Conservation (phyloP, 2,113 vertebrate species). For the Eclectus roratus region DNA sequence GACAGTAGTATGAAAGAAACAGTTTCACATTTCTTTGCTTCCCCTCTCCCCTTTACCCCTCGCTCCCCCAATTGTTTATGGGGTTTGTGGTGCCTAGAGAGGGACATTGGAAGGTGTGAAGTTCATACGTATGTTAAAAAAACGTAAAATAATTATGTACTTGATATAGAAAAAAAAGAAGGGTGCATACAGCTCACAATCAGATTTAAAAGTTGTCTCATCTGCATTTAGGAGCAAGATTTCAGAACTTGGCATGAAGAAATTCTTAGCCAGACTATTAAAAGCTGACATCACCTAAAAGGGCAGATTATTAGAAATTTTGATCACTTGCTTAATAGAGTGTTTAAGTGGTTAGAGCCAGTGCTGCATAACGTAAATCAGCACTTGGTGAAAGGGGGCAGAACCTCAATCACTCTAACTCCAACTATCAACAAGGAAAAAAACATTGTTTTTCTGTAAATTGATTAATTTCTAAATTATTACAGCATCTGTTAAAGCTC, state of each 20-base stretch:
- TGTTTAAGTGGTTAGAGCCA: neutral
- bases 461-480: neutral
- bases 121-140: neutral
- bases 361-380: rapidly evolving
- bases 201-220: neutral
- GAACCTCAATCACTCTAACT: neutral
- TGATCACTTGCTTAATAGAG: neutral
- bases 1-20: neutral
- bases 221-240: neutral
- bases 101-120: neutral
- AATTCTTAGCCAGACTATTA: neutral
- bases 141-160: rapidly evolving
- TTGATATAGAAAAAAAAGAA: neutral
- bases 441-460: neutral
- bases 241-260: neutral
- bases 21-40: neutral
- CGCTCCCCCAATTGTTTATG: neutral
- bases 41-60: neutral
- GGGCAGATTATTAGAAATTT: neutral
- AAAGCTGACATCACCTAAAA: neutral
- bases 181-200: neutral
- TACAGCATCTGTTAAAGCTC: neutral
- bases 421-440: neutral
- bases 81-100: neutral
- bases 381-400: neutral